These are phyloP conservation scores for Rhogogaster chlorosoma DNA, from an alignment of 2,888 invertebrate species.

Conservation along the genomic window DNA sequence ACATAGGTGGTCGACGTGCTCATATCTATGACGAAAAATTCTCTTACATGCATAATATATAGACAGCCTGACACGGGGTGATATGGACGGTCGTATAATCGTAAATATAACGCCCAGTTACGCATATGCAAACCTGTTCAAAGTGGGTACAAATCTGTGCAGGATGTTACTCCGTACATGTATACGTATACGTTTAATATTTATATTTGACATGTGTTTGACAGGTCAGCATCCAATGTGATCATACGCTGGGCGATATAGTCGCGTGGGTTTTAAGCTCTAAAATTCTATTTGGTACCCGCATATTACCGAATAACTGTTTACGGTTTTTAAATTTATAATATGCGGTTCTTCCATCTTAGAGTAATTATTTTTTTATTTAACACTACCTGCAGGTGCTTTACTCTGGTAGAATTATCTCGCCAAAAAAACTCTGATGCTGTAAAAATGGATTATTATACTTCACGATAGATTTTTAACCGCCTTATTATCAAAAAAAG, in stretches of 20 bases:
- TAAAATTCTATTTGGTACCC: conserved; percentile 44
- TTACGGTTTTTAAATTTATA: conserved; percentile 29
- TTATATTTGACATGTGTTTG: conserved; percentile 14
- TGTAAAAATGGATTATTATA: background rate
- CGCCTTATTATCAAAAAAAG: background rate
- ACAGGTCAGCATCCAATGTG: conserved; percentile 6
- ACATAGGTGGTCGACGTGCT: background rate
- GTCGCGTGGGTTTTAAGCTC: conserved; percentile 36
- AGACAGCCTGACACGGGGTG: background rate
- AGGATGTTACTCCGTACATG: background rate
- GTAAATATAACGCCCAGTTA: background rate
- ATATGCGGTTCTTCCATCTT: background rate
- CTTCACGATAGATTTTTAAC: background rate
- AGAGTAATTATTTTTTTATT: background rate
- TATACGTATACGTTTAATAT: background rate
- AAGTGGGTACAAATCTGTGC: background rate
- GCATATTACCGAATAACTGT: conserved; percentile 50
- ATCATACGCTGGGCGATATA: background rate
- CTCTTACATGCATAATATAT: background rate
- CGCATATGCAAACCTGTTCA: background rate
- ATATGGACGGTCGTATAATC: background rate
- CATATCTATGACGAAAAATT: background rate
- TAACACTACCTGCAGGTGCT: background rate
- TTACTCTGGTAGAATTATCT: background rate
- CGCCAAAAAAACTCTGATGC: background rate